Evolutionary conservation across 2,888 invertebrate genomes (phyloP), one percentile per base, ranked within the genome.

Genomic region (Drosophila formosana): DNA sequence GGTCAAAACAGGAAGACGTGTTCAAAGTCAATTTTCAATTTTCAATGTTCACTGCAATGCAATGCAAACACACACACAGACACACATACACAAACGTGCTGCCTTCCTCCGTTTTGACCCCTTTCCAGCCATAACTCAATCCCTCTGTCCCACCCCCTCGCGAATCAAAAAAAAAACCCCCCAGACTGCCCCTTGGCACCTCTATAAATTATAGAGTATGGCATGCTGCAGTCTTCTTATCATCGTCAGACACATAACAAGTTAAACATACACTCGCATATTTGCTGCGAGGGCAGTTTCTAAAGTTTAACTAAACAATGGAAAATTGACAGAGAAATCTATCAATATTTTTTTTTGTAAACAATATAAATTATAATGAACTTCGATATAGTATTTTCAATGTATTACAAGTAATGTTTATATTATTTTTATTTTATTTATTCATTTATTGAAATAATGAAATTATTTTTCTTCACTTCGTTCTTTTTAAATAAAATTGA

Each of bases 1-100:
- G 64, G 63, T 49, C 75, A 66, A 78, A 67, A 82, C 82, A 82
- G 82, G 82, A 82, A 85, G 82, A 82, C 82, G 82, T 82, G 82
- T 82, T 75, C 68, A 82, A 80, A 82, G 80, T 85, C 75, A 69
- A 55, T 67, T 72, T 41, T 18, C 3, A 18, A 18, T 18, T 18
- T 18, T 18, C 18, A 18, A 18, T 41, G 13, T 75, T 53, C 47
- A 67, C 76, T 71, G 66, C 56, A 78, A 41, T 63, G 55, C 60
- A 41, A 41, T 41, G 39, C 39, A 41, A 41, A 49, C 50, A 37
- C 9, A 32, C 32, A 45, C 30, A 13, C n/a, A 23, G 32, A 71
- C 18, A 18, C 18, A 18, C 18, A 18, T 1, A 18, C 18, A 18
- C 18, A 18, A 0, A 18, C 72, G 62, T 70, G 57, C 60, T 32